phyloP scores from a whole-genome alignment of 2,113 vertebrate genomes.

The Uropsilus gracilis region DNA sequence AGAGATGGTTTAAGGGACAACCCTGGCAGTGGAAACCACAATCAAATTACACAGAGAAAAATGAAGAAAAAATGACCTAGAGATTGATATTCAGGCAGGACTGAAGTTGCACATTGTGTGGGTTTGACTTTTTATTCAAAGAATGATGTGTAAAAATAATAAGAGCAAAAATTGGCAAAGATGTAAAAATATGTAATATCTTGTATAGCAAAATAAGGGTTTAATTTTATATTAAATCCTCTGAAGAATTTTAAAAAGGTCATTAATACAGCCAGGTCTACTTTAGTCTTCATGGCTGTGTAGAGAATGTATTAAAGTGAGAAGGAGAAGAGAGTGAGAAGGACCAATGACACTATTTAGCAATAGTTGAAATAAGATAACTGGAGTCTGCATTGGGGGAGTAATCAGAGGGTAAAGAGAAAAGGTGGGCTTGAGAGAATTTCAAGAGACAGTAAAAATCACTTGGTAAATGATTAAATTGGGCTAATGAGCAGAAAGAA shows the following conservation, averaged over 20 bases:
- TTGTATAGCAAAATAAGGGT: not conserved
- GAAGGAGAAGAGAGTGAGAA: not conserved
- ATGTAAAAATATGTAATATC: not conserved
- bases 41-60: not conserved
- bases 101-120: not conserved
- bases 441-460: not conserved
- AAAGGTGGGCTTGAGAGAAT: not conserved
- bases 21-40: not conserved
- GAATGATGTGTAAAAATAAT: not conserved
- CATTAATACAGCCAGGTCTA: not conserved
- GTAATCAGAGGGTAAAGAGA: not conserved
- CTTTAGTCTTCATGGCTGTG: not conserved
- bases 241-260: not conserved
- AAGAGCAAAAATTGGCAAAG: not conserved
- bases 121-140: not conserved
- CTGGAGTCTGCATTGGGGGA: not conserved
- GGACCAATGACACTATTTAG: not conserved
- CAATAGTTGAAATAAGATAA: not conserved
- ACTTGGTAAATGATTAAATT: slow-evolving; percentile 24
- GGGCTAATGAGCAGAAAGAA: not conserved
- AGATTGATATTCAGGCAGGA: not conserved
- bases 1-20: not conserved
- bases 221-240: not conserved
- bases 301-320: not conserved
- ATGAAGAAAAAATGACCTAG: not conserved